Conservation (phyloP, 2,797 vertebrate genomes). For the Peromyscus eremicus region DNA sequence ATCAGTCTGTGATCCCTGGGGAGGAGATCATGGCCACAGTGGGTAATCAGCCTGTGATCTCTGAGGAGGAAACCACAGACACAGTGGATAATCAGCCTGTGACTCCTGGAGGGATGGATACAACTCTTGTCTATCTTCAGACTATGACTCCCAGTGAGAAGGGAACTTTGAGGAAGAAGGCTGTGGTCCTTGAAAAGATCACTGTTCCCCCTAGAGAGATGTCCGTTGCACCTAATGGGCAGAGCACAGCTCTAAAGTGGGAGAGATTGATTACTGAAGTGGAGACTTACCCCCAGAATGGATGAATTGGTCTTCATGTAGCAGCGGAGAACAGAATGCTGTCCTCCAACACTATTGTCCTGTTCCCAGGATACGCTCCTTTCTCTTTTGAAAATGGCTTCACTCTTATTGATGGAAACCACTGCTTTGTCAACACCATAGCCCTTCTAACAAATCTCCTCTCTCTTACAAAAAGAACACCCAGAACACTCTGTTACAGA, state of each 20-base stretch:
- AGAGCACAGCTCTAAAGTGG: background rate
- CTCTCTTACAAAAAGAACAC: conserved; percentile 2
- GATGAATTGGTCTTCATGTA: background rate
- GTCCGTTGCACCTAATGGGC: background rate
- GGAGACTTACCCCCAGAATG: background rate
- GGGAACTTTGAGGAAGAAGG: background rate
- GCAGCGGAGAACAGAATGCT: background rate
- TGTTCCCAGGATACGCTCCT: background rate
- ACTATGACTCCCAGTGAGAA: background rate
- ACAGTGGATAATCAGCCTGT: background rate
- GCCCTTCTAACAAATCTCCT: background rate
- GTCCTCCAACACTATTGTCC: background rate
- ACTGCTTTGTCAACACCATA: background rate
- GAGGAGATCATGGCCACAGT: background rate
- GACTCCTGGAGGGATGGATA: background rate
- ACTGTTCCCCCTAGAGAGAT: background rate
- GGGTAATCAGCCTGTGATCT: background rate
- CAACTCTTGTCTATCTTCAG: background rate
- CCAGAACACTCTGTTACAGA: background rate
- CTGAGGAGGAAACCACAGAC: too few species aligned
- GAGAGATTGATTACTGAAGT: background rate
- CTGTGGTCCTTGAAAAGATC: background rate
- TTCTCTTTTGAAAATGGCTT: background rate
- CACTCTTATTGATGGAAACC: background rate
- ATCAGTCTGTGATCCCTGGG: background rate